phyloP scores from a whole-genome alignment of 2,797 vertebrate genomes.

The Tarsius wallacei region DNA sequence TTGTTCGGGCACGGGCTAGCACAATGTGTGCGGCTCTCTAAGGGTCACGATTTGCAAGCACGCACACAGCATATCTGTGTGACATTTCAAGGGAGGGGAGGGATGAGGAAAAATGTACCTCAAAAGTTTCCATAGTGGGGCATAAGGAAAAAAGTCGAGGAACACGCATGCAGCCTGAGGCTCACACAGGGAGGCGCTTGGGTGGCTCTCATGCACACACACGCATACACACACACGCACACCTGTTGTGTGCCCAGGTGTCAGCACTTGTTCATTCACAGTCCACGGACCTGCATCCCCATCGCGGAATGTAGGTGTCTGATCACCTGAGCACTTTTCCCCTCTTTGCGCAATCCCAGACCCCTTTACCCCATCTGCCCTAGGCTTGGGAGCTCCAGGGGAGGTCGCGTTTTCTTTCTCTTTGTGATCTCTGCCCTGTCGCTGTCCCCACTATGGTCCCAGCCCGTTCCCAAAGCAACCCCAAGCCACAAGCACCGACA shows the following conservation, averaged over 20 bases:
- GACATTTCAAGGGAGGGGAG: neutral
- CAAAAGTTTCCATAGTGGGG: neutral
- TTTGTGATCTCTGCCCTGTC: neutral
- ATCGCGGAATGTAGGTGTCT: neutral
- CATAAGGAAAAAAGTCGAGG: neutral
- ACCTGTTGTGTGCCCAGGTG: neutral
- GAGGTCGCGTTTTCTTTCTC: neutral
- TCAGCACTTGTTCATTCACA: neutral
- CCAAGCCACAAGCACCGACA: neutral
- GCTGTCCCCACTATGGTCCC: neutral
- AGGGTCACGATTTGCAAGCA: neutral
- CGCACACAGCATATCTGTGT: rapidly evolving
- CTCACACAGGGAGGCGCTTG: neutral
- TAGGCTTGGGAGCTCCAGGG: neutral
- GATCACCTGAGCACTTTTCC: neutral
- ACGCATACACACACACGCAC: neutral
- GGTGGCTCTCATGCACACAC: neutral
- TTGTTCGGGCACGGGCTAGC: neutral
- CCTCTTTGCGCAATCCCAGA: neutral
- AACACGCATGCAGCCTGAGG: neutral
- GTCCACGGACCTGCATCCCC: too few relatives aligned
- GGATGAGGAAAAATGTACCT: neutral
- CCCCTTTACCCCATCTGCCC: too few relatives aligned
- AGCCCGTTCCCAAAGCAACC: neutral
- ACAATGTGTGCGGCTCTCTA: neutral